Evolutionary conservation across 2,797 vertebrate genomes (phyloP).

Genomic region (Somateria mollissima): DNA sequence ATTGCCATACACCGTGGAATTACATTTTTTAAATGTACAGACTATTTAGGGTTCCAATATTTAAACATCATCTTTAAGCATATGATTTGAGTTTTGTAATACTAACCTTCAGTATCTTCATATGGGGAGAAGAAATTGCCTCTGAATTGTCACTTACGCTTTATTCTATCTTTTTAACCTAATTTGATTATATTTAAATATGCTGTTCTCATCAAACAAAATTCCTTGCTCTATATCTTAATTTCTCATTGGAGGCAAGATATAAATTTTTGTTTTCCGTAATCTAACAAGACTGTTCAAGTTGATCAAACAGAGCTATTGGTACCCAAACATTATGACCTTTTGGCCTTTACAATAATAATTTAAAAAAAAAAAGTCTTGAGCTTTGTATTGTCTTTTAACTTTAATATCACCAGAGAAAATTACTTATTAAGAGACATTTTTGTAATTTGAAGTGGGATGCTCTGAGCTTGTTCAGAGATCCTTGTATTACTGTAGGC

Average conservation of each 20-base stretch:
- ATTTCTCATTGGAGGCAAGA: neutral
- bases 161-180: neutral
- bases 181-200: neutral
- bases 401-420: slow-evolving; percentile 45
- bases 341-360: slow-evolving; percentile 30
- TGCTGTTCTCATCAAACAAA: neutral
- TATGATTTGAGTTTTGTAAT: neutral
- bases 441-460: slow-evolving; percentile 19
- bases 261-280: neutral
- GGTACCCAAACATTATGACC: slow-evolving; percentile 1
- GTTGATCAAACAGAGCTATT: slow-evolving; percentile 14
- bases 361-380: neutral
- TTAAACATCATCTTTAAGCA: neutral
- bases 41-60: neutral
- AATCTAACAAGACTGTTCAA: neutral
- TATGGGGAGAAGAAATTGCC: neutral
- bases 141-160: neutral
- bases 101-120: neutral
- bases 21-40: neutral
- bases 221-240: neutral
- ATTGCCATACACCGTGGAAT: neutral
- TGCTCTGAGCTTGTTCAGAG: neutral
- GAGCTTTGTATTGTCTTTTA: slow-evolving; percentile 22
- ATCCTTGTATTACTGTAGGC: neutral
- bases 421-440: neutral